phyloP scores from a whole-genome alignment of 2,888 invertebrate species.

The Mantis religiosa region DNA sequence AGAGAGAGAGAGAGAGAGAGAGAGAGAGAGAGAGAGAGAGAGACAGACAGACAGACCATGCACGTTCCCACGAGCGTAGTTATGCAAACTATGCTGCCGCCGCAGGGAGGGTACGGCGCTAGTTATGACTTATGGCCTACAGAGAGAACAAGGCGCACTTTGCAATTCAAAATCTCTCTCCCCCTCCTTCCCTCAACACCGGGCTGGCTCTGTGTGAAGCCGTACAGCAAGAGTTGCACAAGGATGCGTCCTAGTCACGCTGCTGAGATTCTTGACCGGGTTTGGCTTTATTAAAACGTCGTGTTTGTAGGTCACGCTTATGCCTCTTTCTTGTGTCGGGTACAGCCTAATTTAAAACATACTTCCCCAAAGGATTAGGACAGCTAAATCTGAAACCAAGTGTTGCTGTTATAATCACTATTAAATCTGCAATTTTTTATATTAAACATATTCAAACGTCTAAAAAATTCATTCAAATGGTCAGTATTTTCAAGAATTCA shows the following conservation, averaged over 20 bases:
- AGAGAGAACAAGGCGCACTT: conserved; percentile 10
- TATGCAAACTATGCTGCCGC: neutral
- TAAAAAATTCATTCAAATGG: too few relatives aligned
- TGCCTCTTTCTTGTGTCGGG: neutral
- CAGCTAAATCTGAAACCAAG: too few relatives aligned
- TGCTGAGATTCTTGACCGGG: neutral
- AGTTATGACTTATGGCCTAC: conserved; percentile 16
- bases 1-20: neutral
- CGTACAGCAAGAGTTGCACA: neutral
- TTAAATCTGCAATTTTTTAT: too few relatives aligned
- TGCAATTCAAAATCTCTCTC: conserved; percentile 8
- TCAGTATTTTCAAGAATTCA: too few relatives aligned
- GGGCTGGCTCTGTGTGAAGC: neutral
- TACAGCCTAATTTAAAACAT: too few relatives aligned
- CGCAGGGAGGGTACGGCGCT: neutral
- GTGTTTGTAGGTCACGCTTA: neutral
- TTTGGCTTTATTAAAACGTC: neutral
- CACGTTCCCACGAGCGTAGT: conserved; percentile 6
- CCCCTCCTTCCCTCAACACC: neutral
- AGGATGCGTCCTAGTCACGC: neutral
- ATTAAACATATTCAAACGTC: too few relatives aligned
- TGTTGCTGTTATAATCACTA: too few relatives aligned
- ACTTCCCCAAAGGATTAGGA: too few relatives aligned
- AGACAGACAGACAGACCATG: too few relatives aligned
- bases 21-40: neutral